Conservation (phyloP, 1,140 invertebrate genomes). For the Trichonephila inaurata region DNA sequence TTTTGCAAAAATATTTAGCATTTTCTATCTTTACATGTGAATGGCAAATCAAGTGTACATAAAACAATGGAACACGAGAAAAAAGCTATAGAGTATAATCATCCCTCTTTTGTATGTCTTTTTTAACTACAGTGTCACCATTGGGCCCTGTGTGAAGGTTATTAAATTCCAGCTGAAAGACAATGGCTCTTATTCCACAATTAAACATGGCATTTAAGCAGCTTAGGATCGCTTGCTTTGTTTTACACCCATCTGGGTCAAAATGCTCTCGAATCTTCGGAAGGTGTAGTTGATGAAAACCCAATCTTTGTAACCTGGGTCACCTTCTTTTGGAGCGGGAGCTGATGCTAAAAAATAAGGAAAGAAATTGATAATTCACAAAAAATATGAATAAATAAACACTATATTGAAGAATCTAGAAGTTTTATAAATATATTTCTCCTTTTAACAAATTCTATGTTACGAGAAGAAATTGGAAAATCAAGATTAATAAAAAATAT, state of each 20-base stretch:
- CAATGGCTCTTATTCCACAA: constrained; percentile 29
- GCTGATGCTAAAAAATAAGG: constrained; percentile 85
- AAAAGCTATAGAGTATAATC: constrained; percentile 34
- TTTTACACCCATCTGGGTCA: constrained; percentile 88
- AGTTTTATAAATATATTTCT: no score
- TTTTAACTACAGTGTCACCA: constrained; percentile 24
- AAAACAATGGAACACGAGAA: constrained; percentile 28
- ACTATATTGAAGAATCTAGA: no score
- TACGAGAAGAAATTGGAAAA: no score
- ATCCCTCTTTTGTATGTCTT: constrained; percentile 12
- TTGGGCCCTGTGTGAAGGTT: constrained; percentile 32
- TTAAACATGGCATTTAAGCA: background rate
- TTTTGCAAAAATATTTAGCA: constrained; percentile 43
- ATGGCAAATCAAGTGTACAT: background rate
- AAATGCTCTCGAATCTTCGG: constrained; percentile 96
- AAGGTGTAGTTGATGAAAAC: constrained; percentile 99
- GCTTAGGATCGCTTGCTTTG: constrained; percentile 57
- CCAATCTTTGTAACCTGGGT: constrained; percentile 95
- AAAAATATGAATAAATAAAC: no score
- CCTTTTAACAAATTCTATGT: no score
- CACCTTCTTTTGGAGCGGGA: constrained; percentile 80
- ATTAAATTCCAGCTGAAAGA: constrained; percentile 41
- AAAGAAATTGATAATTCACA: no score
- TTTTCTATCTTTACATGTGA: constrained; percentile 52
- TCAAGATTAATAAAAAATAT: no score